Conservation (phyloP, 2,797 vertebrate genomes). For the Erethizon dorsatum region DNA sequence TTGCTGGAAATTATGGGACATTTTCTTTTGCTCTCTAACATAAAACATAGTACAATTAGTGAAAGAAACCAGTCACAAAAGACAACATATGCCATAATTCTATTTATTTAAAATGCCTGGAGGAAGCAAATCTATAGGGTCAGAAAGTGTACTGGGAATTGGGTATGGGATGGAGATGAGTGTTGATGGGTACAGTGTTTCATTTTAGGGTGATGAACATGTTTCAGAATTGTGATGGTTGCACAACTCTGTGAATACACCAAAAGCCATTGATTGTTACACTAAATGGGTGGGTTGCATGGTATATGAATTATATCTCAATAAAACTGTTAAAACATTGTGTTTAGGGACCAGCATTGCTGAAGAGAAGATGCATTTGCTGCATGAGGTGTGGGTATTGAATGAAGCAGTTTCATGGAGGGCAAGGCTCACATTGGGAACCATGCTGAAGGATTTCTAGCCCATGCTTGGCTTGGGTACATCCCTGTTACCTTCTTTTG, state of each 20-base stretch:
- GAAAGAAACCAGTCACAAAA: neutral
- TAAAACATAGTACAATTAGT: neutral
- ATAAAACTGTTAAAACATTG: neutral
- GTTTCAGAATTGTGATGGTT: neutral
- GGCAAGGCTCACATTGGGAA: neutral
- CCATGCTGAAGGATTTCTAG: neutral
- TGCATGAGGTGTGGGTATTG: neutral
- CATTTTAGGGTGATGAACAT: neutral
- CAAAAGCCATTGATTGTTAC: neutral
- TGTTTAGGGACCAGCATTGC: neutral
- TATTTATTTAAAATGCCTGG: neutral
- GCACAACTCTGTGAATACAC: neutral
- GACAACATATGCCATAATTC: neutral
- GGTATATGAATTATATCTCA: neutral
- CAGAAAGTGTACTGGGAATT: neutral
- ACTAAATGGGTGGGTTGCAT: neutral
- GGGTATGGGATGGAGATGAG: no score
- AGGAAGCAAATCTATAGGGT: neutral
- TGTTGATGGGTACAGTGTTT: neutral
- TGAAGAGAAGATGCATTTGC: neutral
- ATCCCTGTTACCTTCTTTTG: neutral
- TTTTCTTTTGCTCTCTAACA: neutral
- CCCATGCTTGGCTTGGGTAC: no score
- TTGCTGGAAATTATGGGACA: neutral
- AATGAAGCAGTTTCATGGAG: neutral